Conservation (phyloP, 2,888 invertebrate species). For the Amphipoea oculea region DNA sequence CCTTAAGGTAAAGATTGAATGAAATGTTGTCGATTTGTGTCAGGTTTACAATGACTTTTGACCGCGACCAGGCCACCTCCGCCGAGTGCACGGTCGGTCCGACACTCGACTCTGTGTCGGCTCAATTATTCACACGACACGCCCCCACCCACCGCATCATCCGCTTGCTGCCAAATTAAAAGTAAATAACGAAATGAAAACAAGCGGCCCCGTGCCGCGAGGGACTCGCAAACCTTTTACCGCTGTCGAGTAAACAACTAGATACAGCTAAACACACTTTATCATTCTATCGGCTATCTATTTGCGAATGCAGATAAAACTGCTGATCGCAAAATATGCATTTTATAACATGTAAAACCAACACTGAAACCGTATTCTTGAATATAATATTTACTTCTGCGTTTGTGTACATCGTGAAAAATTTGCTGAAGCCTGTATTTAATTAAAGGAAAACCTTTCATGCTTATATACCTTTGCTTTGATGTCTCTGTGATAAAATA, state of each 20-base stretch:
- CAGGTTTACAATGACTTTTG: constrained; percentile 47
- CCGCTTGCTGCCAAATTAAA: constrained; percentile 91
- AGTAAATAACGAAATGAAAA: constrained; percentile 91
- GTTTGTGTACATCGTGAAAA: background rate
- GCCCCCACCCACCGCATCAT: constrained; percentile 85
- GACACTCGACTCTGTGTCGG: constrained; percentile 79
- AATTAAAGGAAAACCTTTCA: background rate
- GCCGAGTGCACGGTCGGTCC: constrained; percentile 65
- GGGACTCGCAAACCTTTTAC: constrained; percentile 90
- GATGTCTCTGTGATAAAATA: background rate
- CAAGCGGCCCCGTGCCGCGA: constrained; percentile 85
- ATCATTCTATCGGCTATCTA: constrained; percentile 88
- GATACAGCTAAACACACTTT: constrained; percentile 87
- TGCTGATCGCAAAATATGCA: constrained; percentile 78
- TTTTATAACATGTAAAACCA: constrained; percentile 53
- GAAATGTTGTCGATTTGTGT: constrained; percentile 31
- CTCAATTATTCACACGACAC: constrained; percentile 89
- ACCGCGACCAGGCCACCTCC: constrained; percentile 30
- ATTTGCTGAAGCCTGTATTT: background rate
- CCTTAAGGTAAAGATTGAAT: background rate
- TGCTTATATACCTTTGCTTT: background rate
- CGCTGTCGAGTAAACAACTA: constrained; percentile 88
- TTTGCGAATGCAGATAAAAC: constrained; percentile 85
- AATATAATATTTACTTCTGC: constrained; percentile 11
- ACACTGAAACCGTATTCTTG: constrained; percentile 11